Evolutionary conservation across 2,113 vertebrate genomes (phyloP).

Genomic region (Periophthalmus modestus): DNA sequence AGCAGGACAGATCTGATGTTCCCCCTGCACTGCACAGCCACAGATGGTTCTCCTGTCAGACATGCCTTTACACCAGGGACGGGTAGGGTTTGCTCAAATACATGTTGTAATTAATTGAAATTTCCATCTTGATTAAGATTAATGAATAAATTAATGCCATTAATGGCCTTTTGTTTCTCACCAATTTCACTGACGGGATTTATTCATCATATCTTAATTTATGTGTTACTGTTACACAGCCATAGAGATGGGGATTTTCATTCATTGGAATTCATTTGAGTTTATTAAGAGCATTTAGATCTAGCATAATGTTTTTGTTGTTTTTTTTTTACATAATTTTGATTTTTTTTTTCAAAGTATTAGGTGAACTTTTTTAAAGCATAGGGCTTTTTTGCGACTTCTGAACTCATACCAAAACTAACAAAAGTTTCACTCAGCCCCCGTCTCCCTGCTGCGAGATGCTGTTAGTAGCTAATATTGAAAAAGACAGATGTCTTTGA

Average conservation of each 20-base stretch:
- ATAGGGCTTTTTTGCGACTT: not conserved
- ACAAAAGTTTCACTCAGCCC: conserved; percentile 26
- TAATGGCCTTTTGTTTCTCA: not conserved
- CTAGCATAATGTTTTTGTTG: not conserved
- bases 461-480: conserved; percentile 38
- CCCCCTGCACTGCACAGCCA: not conserved
- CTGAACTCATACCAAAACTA: not conserved
- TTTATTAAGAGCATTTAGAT: not conserved
- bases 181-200: not conserved
- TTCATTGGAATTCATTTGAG: not conserved
- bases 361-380: not conserved
- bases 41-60: not conserved
- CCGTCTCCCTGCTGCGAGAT: conserved; percentile 29
- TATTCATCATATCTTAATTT: not conserved
- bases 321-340: not conserved
- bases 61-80: not conserved
- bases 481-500: conserved; percentile 51
- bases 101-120: conserved; percentile 10
- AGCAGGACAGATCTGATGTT: not conserved
- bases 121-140: conserved; percentile 4
- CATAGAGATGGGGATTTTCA: not conserved
- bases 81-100: not conserved
- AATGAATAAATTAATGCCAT: conserved; percentile 1
- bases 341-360: not conserved
- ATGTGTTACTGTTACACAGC: not conserved